phyloP scores from a whole-genome alignment of 2,888 invertebrate genomes.

The Ryuthela nishihirai region DNA sequence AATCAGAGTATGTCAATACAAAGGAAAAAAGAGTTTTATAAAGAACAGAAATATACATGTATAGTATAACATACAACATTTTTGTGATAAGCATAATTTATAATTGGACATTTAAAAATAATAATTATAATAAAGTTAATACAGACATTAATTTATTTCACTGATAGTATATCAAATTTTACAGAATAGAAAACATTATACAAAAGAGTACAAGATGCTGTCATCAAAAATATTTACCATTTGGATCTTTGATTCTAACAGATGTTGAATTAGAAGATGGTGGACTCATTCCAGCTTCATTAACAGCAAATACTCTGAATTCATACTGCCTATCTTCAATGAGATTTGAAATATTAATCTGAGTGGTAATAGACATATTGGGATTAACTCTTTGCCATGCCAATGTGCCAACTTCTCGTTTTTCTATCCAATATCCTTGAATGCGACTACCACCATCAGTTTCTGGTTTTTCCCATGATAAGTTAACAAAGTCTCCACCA shows the following conservation, averaged over 20 bases:
- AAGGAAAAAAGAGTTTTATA: no score
- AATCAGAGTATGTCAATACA: no score
- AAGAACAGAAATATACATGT: no score
- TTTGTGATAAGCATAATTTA: no score
- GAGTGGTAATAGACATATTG: conserved; percentile 78
- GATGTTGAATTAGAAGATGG: conserved; percentile 82
- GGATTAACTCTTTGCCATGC: conserved; percentile 81
- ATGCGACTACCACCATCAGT: conserved; percentile 93
- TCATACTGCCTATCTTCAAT: conserved; percentile 99
- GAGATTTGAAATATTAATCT: conserved; percentile 89
- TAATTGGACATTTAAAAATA: no score
- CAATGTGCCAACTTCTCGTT: conserved; percentile 81
- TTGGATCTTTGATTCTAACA: conserved; percentile 90
- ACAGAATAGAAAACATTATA: no score
- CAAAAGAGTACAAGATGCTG: no score
- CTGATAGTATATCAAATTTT: no score
- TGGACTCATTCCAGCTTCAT: conserved; percentile 86
- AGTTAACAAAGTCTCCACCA: conserved; percentile 94
- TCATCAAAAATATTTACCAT: no score
- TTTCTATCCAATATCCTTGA: conserved; percentile 99
- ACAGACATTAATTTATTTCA: no score
- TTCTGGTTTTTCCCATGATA: conserved; percentile 92
- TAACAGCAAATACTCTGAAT: conserved; percentile 95
- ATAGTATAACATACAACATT: no score
- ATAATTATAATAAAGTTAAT: no score